Base-by-base conservation (phyloP, 1,140 invertebrate species). In the Lepeophtheirus salmonis region DNA sequence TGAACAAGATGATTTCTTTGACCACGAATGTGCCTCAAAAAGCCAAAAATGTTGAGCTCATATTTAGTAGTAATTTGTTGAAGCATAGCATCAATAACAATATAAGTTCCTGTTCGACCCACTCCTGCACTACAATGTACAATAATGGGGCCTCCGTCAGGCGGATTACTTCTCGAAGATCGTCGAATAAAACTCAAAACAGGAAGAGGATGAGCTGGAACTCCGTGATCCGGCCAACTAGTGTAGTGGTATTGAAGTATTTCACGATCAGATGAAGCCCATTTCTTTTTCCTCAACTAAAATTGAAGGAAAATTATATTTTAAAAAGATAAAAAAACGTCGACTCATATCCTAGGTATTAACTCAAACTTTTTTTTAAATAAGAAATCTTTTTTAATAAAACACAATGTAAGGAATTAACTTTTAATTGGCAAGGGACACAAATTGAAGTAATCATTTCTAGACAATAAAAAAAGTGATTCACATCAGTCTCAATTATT, bases 181-280 rank as follows among this genome's bases (percentile, higher is more conserved):
- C 90, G 90, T 64, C 86, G 82, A 23, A 96, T 85, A 74, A 96
- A 96, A 67, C 86, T 86, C 58, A 97, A 72, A 61, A 96, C 89
- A 16, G 90, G 89, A 41, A 97, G 76, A 6, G 92, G 90, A 76
- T 95, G 92, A 68, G 91, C 85, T 2, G 91, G 92, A 10, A 90
- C 89, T 21, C 86, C 91, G 70, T 96, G 91, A 75, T 97, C 92
- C 1, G 91, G 92, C 94, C 89, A 92, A 68, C 89, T 89, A 16
- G 91, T 96, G 70, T 97, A 97, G 72, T 97, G 92, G 72, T 94
- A 94, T 69, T 97, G 92, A 70, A 86, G 82, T 18, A 92, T 81
- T 14, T 80, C 79, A 64, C 87, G 78, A 67, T 90, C 88, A 2
- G 75, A 72, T 2, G 22, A 26, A 25, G 26, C 26, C 6, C 55